Conservation (phyloP, 2,888 invertebrate species). For the Caenorhabditis uteleia region DNA sequence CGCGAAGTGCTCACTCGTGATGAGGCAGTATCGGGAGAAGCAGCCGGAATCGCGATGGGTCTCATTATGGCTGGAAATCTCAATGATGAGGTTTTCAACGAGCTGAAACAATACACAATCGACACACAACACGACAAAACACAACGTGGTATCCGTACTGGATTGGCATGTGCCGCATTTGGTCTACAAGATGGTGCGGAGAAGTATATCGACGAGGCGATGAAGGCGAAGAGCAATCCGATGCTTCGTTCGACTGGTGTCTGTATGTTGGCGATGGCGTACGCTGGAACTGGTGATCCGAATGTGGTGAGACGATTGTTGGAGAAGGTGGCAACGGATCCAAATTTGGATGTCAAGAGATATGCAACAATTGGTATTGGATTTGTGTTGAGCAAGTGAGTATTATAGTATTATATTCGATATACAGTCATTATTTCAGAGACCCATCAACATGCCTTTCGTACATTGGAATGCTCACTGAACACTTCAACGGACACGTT, state of each 20-base stretch:
- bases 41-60: slow-evolving; percentile 98
- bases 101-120: slow-evolving; percentile 79
- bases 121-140: slow-evolving; percentile 99
- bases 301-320: slow-evolving; percentile 91
- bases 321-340: slow-evolving; percentile 81
- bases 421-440: too few relatives aligned
- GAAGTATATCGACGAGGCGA: slow-evolving; percentile 84
- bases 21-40: slow-evolving; percentile 98
- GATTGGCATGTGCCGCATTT: slow-evolving; percentile 75
- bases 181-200: slow-evolving; percentile 79
- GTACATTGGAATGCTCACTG: slow-evolving; percentile 34
- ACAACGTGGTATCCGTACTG: slow-evolving; percentile 91
- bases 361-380: slow-evolving; percentile 98
- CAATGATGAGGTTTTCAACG: slow-evolving; percentile 76
- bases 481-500: slow-evolving; percentile 40
- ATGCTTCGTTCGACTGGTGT: slow-evolving; percentile 81
- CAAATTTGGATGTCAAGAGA: slow-evolving; percentile 96
- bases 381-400: slow-evolving; percentile 87
- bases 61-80: slow-evolving; percentile 98
- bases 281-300: slow-evolving; percentile 93
- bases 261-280: slow-evolving; percentile 84
- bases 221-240: slow-evolving; percentile 63
- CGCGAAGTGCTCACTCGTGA: slow-evolving; percentile 96
- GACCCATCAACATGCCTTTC: slow-evolving; percentile 21
- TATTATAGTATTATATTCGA: too few relatives aligned